Evolutionary conservation across 2,797 vertebrate genomes (phyloP), one percentile per base, ranked within the genome.

Genomic region (Catostomus latipinnis): DNA sequence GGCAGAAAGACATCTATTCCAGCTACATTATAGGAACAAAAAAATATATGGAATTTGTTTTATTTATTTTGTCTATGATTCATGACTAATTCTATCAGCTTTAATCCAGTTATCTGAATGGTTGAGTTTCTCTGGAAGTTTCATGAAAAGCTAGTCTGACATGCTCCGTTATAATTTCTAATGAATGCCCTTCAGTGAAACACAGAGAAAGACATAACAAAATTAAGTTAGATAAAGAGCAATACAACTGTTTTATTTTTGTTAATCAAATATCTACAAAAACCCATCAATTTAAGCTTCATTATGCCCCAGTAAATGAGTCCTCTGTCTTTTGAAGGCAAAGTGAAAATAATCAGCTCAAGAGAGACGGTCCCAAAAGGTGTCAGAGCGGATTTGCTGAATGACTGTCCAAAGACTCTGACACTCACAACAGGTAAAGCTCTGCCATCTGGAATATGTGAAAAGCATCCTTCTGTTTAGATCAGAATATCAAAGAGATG

Each of bases 271-370:
- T 34, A 71, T 43, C 5, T 70, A 7, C 13, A 75, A 54, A 54
- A 22, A 45, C 4, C 45, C 16, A 11, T 5, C 12, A 57, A 18
- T 56, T 65, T 7, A 45, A 5, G 0, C 2, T 34, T 46, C 16
- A n/a, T 14, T 62, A 6, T 22, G 13, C 10, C 6, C 16, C 34
- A 63, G 12, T 63, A 3, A 7, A 45, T 43, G 1, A 11, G 1
- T 46, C 16, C 61, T 52, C 14, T 83, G 5, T 66, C 46, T 82
- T 81, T 85, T 69, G 9, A 77, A 95, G 94, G 94, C 2, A 80
- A 86, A 0, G 88, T 93, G 18, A 91, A 82, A 76, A 86, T 94
- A 62, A 94, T 87, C 88, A 94, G 91, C 89, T 94, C 92, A 81
- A 90, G 94, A 84, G 94, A 95, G 80, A 93, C 89, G 0, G 92